Base-by-base conservation (phyloP, 2,797 vertebrate species). In the Mormyrus hasselquistii region DNA sequence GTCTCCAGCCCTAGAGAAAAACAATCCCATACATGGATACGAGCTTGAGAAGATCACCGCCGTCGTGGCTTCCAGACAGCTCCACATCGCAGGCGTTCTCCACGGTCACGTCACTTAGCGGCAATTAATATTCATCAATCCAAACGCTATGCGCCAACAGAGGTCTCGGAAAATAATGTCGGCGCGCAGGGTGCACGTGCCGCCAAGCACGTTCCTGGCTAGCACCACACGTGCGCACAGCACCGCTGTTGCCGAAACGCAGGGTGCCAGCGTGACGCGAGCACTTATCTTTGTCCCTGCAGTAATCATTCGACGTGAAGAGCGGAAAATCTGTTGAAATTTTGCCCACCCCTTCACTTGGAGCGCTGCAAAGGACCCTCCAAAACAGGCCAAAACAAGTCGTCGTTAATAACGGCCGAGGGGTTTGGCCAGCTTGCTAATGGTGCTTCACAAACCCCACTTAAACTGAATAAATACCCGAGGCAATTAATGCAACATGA, bases 1-100 rank as follows among this genome's bases (percentile, higher is more conserved):
- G 6, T 29, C 44, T 44, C 53, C 14, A 57, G 14, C 88, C 83
- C 5, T n/a, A 29, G 50, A 50, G 88, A 34, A 29, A 87, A 89
- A 89, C 88, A 89, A 87, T 25, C 59, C 88, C 88, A 76, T 89
- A 89, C 59, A 89, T 86, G 88, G 85, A 62, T 49, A 47, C 19
- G 44, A 38, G 65, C n/a, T 53, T 25, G 44, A 47, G 44, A 76
- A 38, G 55, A 84, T 59, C 52, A 55, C 41, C 41, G 12, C 41
- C 41, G 73, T 53, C 10, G 22, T n/a, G 22, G 88, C 50, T 88
- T 19, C 73, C 52, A 47, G 53, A 52, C 88, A 84, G 52, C 16
- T 53, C 52, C 38, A 19, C 52, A 57, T 57, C 12, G 52, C 86
- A 59, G 79, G 29, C 79, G 41, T 50, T 57, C 55, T 22, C 83